Evolutionary conservation across 2,888 invertebrate genomes (phyloP).

Genomic region (Ypsolopha sequella): DNA sequence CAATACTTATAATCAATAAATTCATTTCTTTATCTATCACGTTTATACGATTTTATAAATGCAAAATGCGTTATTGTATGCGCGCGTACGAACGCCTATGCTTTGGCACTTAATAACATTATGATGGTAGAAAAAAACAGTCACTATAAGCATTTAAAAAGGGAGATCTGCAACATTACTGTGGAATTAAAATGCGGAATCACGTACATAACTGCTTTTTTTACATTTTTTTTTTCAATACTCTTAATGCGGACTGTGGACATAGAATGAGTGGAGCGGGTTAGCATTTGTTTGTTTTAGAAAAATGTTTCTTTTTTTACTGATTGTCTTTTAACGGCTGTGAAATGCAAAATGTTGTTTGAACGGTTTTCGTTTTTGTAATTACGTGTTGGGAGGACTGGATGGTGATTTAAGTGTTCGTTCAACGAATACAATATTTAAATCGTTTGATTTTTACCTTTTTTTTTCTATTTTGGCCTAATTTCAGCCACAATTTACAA

Average conservation of each 20-base stretch:
- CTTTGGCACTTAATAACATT: conserved; percentile 28
- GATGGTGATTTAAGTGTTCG: too few species aligned
- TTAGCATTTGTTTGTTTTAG: conserved; percentile 3
- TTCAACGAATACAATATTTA: too few species aligned
- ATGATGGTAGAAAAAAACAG: conserved; percentile 23
- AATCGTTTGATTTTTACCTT: too few species aligned
- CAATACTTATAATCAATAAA: conserved; percentile 16
- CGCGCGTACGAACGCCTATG: conserved; percentile 24
- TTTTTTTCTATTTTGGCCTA: too few species aligned
- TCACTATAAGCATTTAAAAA: conserved; percentile 46
- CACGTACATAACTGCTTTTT: conserved; percentile 56
- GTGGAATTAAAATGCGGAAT: conserved; percentile 63
- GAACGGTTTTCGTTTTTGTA: background rate
- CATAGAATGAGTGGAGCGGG: conserved; percentile 30
- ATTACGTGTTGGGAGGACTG: too few species aligned
- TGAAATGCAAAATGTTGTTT: background rate
- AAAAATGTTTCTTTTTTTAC: conserved; percentile 5
- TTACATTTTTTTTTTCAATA: conserved; percentile 48
- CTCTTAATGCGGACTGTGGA: conserved; percentile 43
- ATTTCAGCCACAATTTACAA: too few species aligned
- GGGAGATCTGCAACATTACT: conserved; percentile 47
- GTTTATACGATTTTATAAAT: conserved; percentile 15
- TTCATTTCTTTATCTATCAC: conserved; percentile 16
- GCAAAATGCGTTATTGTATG: conserved; percentile 33
- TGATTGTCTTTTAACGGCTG: conserved; percentile 3